A percentile compares a stretch with the other conserved stretches of the same genome.
phyloP scores from a whole-genome alignment of 2,888 invertebrate genomes.

The Epinotia brunnichana region DNA sequence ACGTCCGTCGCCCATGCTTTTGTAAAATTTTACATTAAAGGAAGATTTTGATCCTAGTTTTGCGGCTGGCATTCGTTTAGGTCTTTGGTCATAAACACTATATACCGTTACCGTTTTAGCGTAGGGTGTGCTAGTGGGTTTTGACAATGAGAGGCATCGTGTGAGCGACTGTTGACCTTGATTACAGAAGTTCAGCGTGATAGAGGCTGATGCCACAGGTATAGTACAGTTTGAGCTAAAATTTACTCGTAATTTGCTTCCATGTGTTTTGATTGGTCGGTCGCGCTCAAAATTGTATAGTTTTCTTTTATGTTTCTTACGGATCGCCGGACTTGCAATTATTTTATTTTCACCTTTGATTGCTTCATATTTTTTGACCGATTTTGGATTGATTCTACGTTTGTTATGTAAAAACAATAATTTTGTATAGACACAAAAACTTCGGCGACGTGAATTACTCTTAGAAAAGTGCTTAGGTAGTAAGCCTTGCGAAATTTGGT shows the following conservation, averaged over 20 bases:
- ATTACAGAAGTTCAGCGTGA: not conserved
- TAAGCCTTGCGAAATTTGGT: not conserved
- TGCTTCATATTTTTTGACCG: not conserved
- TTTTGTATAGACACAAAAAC: not conserved
- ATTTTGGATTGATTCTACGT: not conserved
- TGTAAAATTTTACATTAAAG: conserved; percentile 23
- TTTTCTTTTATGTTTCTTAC: not conserved
- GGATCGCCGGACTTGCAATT: not conserved
- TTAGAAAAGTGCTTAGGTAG: not conserved
- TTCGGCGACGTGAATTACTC: not conserved
- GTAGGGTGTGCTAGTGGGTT: not conserved
- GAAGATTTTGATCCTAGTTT: not conserved
- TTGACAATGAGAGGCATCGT: not conserved
- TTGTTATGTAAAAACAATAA: not conserved
- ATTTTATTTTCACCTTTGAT: not conserved
- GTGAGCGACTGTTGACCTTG: not conserved
- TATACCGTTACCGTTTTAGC: conserved; percentile 5
- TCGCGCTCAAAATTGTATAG: not conserved
- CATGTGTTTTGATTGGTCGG: not conserved
- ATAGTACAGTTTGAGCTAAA: not conserved
- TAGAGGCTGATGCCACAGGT: not conserved
- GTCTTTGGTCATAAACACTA: not conserved
- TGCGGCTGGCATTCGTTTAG: not conserved
- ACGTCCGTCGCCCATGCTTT: conserved; percentile 26
- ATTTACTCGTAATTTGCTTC: not conserved